phyloP scores from a whole-genome alignment of 2,797 vertebrate species.

The Sebastes hubbsi region DNA sequence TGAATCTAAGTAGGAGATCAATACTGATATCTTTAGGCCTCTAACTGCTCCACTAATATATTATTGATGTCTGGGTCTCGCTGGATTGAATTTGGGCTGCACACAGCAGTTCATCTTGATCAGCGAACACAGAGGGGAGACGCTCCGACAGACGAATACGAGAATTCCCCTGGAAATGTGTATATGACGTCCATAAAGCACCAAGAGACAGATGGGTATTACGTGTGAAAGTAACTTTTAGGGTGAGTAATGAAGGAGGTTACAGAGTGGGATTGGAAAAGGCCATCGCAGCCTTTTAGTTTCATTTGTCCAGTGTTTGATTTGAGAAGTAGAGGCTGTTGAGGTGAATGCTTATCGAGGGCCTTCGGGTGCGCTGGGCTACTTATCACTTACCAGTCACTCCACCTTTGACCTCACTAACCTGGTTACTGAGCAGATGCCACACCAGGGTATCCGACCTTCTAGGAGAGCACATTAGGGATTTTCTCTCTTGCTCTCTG shows the following conservation, averaged over 20 bases:
- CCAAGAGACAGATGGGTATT: conserved; percentile 25
- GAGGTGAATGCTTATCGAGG: conserved; percentile 4
- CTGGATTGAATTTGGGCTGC: conserved; percentile 73
- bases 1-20: conserved; percentile 76
- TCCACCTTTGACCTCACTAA: conserved; percentile 25
- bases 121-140: conserved; percentile 15
- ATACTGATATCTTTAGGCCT: conserved; percentile 81
- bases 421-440: conserved; percentile 1
- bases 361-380: background rate
- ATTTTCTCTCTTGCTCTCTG: background rate
- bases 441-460: background rate
- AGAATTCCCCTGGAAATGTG: conserved; percentile 49
- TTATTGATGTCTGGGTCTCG: conserved; percentile 75
- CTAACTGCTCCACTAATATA: conserved; percentile 77
- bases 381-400: conserved; percentile 19
- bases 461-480: background rate
- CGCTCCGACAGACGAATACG: conserved; percentile 21
- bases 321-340: conserved; percentile 1
- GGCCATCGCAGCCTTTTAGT: conserved; percentile 5
- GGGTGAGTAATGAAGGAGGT: conserved; percentile 59
- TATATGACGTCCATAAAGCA: conserved; percentile 26
- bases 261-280: conserved; percentile 29
- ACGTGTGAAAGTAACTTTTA: conserved; percentile 24
- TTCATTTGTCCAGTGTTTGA: conserved; percentile 4
- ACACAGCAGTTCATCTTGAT: conserved; percentile 77